A percentile compares a stretch with the other conserved stretches of the same genome.
phyloP scores from a whole-genome alignment of 2,797 vertebrate genomes.

The Uromys caudimaculatus region DNA sequence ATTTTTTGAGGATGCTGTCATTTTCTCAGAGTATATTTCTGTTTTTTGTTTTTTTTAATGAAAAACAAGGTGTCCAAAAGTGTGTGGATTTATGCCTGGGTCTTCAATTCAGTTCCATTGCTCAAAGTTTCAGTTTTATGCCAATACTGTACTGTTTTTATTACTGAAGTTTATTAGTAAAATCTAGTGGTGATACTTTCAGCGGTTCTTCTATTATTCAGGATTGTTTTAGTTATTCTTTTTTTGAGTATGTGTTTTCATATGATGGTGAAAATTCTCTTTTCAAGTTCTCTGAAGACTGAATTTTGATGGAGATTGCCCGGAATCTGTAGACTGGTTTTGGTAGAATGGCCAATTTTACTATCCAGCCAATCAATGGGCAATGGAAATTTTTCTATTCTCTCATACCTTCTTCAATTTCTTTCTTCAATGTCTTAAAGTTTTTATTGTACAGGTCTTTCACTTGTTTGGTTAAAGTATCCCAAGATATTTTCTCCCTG shows the following conservation, averaged over 20 bases:
- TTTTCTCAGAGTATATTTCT: neutral
- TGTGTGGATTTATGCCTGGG: neutral
- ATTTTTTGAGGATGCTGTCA: neutral
- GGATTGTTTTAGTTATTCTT: neutral
- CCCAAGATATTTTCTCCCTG: neutral
- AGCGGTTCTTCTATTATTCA: neutral
- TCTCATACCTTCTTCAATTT: neutral
- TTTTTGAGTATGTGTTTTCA: neutral
- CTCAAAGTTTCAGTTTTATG: neutral
- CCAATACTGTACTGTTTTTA: neutral
- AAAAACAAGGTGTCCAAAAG: neutral
- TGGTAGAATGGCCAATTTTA: neutral
- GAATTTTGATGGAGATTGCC: neutral
- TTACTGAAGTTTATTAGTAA: neutral
- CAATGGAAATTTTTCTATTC: neutral
- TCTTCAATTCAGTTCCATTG: neutral
- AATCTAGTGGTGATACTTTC: neutral
- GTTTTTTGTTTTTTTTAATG: neutral
- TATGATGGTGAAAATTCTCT: neutral
- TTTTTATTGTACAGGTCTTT: neutral
- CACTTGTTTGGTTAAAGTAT: neutral
- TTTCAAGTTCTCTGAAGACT: neutral
- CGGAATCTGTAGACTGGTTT: neutral
- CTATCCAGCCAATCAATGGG: neutral
- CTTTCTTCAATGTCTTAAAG: neutral